These are phyloP conservation scores for Andrena minutula DNA, from an alignment of 2,888 invertebrate species.

Conservation along the genomic window DNA sequence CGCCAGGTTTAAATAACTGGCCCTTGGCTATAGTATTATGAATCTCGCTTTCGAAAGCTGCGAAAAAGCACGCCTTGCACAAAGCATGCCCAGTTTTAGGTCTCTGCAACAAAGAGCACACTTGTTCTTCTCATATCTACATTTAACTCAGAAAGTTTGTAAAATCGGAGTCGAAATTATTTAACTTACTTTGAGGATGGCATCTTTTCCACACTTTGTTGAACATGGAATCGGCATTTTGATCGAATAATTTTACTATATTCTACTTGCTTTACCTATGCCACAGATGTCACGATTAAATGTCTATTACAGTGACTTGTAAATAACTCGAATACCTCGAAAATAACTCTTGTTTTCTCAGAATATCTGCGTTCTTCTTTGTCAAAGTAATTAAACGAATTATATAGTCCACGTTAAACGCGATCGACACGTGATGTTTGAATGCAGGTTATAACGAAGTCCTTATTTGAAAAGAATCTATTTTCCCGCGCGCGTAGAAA, in stretches of 20 bases:
- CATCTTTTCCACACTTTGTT: conserved; percentile 91
- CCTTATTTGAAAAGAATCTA: neutral
- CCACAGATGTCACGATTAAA: neutral
- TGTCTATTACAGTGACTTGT: neutral
- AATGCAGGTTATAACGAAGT: conserved; percentile 11
- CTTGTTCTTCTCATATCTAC: neutral
- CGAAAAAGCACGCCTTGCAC: conserved; percentile 97
- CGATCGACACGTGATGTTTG: neutral
- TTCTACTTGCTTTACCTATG: neutral
- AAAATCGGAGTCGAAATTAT: neutral
- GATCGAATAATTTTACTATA: conserved; percentile 3
- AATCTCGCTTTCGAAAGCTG: conserved; percentile 97
- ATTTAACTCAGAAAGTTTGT: neutral
- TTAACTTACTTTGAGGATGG: conserved; percentile 89
- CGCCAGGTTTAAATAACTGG: conserved; percentile 92
- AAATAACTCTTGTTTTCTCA: neutral
- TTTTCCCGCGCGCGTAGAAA: neutral
- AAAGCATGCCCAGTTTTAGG: conserved; percentile 96
- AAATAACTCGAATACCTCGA: neutral
- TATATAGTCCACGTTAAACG: too few species aligned
- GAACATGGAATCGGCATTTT: conserved; percentile 90
- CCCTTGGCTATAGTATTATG: conserved; percentile 95
- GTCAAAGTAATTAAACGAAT: neutral
- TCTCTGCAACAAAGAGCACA: conserved; percentile 87
- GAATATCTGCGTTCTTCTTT: neutral